Evolutionary conservation across 2,113 vertebrate species (phyloP).

Genomic region (Python bivittatus): DNA sequence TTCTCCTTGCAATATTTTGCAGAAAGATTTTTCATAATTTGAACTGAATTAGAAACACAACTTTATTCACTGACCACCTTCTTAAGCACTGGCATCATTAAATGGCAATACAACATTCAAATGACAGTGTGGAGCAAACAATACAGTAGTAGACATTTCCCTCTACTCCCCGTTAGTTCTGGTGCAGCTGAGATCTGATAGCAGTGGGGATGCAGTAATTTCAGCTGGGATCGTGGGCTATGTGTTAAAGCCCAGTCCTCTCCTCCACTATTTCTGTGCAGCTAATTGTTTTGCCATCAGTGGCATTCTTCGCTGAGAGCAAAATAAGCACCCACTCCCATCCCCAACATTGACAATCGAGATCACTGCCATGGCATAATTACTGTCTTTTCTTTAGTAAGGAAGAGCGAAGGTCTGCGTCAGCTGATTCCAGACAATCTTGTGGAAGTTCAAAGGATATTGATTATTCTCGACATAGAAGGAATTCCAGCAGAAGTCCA

Average conservation of each 20-base stretch:
- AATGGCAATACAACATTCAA: neutral
- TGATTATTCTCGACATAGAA: slow-evolving; percentile 65
- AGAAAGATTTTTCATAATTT: neutral
- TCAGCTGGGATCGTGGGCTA: neutral
- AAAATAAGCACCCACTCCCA: neutral
- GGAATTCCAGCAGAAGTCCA: slow-evolving; percentile 76
- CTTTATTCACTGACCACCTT: neutral
- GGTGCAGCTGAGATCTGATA: neutral
- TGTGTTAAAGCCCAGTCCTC: neutral
- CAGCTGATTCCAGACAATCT: slow-evolving; percentile 81
- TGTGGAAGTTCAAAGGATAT: slow-evolving; percentile 70
- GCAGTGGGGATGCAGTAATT: neutral
- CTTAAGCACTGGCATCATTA: neutral
- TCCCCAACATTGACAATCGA: neutral
- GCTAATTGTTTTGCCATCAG: neutral
- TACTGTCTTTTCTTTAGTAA: slow-evolving; percentile 48
- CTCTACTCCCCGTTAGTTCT: neutral
- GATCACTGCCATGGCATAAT: neutral
- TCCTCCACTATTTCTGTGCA: neutral
- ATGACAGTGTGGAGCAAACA: neutral
- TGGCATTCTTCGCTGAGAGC: neutral
- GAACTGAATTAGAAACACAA: neutral
- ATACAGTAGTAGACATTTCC: neutral
- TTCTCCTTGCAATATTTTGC: neutral
- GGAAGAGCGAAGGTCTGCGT: slow-evolving; percentile 77